A percentile compares a stretch with the other conserved stretches of the same genome.
phyloP scores from a whole-genome alignment of 1,140 invertebrate genomes.

The Nephotettix cincticeps region DNA sequence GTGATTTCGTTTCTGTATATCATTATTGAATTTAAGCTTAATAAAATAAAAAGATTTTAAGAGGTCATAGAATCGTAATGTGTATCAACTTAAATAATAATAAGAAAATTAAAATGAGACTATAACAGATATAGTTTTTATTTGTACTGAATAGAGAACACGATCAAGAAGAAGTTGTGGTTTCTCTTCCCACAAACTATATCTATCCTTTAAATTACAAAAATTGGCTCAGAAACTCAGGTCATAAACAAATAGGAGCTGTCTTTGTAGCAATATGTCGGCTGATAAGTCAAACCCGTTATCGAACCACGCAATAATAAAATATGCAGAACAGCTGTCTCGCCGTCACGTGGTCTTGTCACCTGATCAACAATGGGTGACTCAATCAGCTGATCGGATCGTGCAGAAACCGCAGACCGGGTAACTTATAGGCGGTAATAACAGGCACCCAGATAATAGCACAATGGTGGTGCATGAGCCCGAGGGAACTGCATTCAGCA shows the following conservation, averaged over 20 bases:
- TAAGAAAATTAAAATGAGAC: too few species aligned
- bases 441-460: slow-evolving; percentile 9
- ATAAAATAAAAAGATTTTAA: too few species aligned
- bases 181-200: too few species aligned
- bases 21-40: too few species aligned
- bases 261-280: background rate
- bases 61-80: too few species aligned
- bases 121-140: too few species aligned
- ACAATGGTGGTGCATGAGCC: background rate
- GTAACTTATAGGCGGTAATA: background rate
- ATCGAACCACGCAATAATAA: background rate
- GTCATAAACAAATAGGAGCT: background rate
- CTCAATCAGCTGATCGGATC: slow-evolving; percentile 9
- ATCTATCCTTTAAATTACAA: background rate
- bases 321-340: background rate
- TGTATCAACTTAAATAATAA: too few species aligned
- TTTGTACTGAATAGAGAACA: too few species aligned
- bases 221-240: background rate
- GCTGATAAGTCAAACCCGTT: background rate
- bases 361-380: background rate
- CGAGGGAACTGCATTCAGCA: background rate
- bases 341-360: background rate
- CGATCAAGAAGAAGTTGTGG: too few species aligned
- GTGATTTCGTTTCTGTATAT: too few species aligned
- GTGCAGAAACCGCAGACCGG: background rate